Evolutionary conservation across 2,888 invertebrate genomes (phyloP), one percentile per base, ranked within the genome.

Genomic region (Troilus luridus): DNA sequence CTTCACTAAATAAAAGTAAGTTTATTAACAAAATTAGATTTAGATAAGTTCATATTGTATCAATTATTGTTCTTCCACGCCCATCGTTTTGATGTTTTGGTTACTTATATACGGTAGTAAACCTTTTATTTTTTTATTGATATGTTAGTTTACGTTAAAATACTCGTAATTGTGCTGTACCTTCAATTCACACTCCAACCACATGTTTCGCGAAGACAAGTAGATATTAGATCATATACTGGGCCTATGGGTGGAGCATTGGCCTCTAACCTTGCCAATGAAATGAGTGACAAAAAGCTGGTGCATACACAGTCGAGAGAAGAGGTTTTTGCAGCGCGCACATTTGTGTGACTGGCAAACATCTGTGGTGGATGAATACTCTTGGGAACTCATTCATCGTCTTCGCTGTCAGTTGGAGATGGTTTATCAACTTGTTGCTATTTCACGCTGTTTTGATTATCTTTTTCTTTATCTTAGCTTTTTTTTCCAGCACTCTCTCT

Each of bases 381-480:
- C 72, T 41, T 77, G 72, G 72, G 72, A 77, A 77, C 72, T 19
- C 72, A 77, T 77, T 77, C 72, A 77, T 77, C 41, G 8, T 41
- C 27, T 19, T 77, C 72, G 17, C 24, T 72, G 24, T 72, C 24
- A 72, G 24, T 24, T 3, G 6, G 14, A 27, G 27, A 24, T 27
- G 6, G 14, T 27, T 72, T 72, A 24, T 14, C 3, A 11, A 64
- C 6, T 64, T n/a, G 27, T 24, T 27, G 8, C 41, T 41, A 41
- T 5, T 41, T 3, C 1, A 9, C 7, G n/a, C 17, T 41, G 27
- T 77, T 41, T 14, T 77, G 72, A 77, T 77, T 77, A 19, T 7
- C 12, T 67, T 64, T 9, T n/a, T 64, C n/a, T n/a, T 64, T 19
- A 14, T 17, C 12, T 60, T 60, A 60, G 19, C 14, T 14, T 59